phyloP scores from a whole-genome alignment of 1,140 invertebrate species.

The Hormaphis cornu region DNA sequence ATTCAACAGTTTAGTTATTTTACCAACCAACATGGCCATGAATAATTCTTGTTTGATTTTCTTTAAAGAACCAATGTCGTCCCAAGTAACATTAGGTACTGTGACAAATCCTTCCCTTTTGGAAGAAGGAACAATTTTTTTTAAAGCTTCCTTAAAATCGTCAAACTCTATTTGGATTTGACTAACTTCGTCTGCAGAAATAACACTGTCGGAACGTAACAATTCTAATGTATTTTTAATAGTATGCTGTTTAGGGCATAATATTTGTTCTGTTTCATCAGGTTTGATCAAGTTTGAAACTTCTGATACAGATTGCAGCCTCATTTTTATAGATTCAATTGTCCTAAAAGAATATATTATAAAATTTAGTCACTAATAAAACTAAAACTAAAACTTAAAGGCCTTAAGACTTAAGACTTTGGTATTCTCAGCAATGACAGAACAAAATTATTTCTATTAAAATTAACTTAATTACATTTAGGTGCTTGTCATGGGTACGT shows the following conservation, averaged over 20 bases:
- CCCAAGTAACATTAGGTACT: constrained; percentile 94
- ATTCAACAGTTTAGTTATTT: not conserved
- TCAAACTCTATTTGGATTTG: constrained; percentile 51
- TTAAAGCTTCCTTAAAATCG: constrained; percentile 71
- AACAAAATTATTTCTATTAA: too few species aligned
- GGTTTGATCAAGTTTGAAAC: not conserved
- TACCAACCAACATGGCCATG: constrained; percentile 70
- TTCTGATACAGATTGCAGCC: not conserved
- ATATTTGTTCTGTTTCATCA: not conserved
- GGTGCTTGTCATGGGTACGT: too few species aligned
- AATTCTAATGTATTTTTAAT: not conserved
- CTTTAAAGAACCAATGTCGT: constrained; percentile 86
- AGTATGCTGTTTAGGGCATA: not conserved
- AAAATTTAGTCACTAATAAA: not conserved
- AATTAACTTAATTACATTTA: too few species aligned
- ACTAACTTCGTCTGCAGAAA: constrained; percentile 50
- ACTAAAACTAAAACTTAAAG: too few species aligned
- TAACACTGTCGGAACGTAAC: constrained; percentile 33
- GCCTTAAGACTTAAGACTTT: too few species aligned
- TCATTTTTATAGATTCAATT: constrained; percentile 7
- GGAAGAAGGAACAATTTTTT: constrained; percentile 79
- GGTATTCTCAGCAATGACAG: too few species aligned
- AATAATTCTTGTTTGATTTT: constrained; percentile 83
- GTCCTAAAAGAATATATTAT: not conserved
- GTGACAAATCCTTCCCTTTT: constrained; percentile 96